These are phyloP conservation scores for Diorhabda sublineata DNA, from an alignment of 1,140 invertebrate species.

Conservation along the genomic window DNA sequence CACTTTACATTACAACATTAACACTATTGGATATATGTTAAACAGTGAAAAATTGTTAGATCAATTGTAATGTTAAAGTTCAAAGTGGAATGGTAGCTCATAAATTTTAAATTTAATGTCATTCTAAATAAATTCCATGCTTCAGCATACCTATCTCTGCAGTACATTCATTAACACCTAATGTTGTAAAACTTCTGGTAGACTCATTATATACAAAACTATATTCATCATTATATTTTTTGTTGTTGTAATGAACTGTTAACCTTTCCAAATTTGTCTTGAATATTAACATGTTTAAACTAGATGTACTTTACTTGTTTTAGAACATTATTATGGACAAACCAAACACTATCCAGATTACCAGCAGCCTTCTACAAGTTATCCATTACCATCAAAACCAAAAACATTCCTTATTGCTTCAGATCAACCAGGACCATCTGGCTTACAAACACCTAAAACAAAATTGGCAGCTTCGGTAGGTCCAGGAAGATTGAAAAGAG, in stretches of 20 bases:
- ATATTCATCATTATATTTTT: slow-evolving; percentile 2
- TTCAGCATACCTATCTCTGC: too few species aligned
- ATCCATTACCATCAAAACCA: slow-evolving; percentile 24
- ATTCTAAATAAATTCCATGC: too few species aligned
- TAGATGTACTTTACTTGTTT: slow-evolving; percentile 1
- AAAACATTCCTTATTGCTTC: slow-evolving; percentile 32
- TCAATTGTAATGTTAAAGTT: too few species aligned
- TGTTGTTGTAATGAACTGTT: not conserved
- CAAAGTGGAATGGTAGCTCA: not conserved
- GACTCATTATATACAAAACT: not conserved
- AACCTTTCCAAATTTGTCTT: too few species aligned
- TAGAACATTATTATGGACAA: slow-evolving; percentile 36
- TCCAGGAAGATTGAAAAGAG: slow-evolving; percentile 21
- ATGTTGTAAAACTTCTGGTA: too few species aligned
- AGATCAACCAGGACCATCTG: slow-evolving; percentile 41
- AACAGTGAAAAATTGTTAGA: too few species aligned
- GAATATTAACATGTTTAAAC: too few species aligned
- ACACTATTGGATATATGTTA: too few species aligned
- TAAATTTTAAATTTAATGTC: too few species aligned
- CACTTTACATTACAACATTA: too few species aligned
- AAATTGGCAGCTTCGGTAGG: slow-evolving; percentile 18
- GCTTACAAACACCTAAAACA: slow-evolving; percentile 40
- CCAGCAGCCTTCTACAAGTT: slow-evolving; percentile 20
- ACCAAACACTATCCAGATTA: slow-evolving; percentile 36
- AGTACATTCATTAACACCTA: too few species aligned